A percentile compares a stretch with the other conserved stretches of the same genome.
Conservation (phyloP, 30 jellyfish, hydroid and myxozoan genomes). For the Chrysaora quinquecirrha region DNA sequence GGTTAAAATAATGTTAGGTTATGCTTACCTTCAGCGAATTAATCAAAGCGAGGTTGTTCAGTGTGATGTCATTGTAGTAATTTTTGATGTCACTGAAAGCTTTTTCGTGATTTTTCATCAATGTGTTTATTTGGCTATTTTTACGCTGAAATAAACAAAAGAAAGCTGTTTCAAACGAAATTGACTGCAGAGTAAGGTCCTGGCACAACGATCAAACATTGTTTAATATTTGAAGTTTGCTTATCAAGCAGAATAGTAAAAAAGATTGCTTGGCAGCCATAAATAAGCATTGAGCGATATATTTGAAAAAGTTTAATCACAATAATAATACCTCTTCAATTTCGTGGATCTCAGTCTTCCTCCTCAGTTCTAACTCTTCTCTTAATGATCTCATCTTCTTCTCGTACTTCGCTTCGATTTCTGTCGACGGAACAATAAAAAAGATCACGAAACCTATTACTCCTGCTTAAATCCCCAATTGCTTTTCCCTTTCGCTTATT, state of each 20-base stretch:
- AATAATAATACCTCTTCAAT: constrained; percentile 98
- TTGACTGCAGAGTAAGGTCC: too few species aligned
- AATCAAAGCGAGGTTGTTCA: constrained; percentile 96
- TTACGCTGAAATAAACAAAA: constrained; percentile 55
- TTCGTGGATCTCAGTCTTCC: constrained; percentile 98
- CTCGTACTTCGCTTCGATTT: constrained; percentile 92
- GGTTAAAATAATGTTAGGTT: too few species aligned
- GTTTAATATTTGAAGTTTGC: too few species aligned
- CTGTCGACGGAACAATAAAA: constrained; percentile 59
- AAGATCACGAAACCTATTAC: too few species aligned
- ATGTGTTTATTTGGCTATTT: constrained; percentile 92
- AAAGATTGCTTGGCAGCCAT: too few species aligned
- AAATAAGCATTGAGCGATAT: too few species aligned
- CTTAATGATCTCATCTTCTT: constrained; percentile 90
- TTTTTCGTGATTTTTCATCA: constrained; percentile 97
- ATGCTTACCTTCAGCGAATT: constrained; percentile 91
- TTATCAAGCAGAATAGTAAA: too few species aligned
- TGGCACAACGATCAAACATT: too few species aligned
- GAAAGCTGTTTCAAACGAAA: too few species aligned
- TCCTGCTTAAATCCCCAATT: too few species aligned
- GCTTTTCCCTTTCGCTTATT: too few species aligned
- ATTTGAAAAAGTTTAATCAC: too few species aligned
- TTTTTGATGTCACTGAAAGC: constrained; percentile 97
- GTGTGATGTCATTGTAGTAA: constrained; percentile 95
- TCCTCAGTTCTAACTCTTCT: constrained; percentile 93